These are phyloP conservation scores for Lydus trimaculatus DNA, from an alignment of 2,888 invertebrate genomes.

Conservation along the genomic window DNA sequence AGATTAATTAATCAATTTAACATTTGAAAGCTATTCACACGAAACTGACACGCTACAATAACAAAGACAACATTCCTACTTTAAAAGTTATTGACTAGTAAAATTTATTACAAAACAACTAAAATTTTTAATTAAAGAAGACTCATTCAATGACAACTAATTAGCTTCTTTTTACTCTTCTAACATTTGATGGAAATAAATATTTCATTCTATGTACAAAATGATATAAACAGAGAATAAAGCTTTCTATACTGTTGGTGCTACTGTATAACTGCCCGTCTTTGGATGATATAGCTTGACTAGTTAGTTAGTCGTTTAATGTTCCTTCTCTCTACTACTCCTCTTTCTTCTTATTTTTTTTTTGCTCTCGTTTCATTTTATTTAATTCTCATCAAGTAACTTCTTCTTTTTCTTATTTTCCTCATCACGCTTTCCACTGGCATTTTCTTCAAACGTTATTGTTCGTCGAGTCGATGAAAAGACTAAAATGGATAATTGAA, in stretches of 20 bases:
- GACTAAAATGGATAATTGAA: constrained; percentile 13
- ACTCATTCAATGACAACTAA: background rate
- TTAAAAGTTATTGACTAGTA: background rate
- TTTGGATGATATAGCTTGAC: background rate
- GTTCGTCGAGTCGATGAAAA: constrained; percentile 3
- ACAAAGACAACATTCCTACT: background rate
- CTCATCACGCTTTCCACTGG: constrained; percentile 6
- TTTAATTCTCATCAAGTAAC: constrained; percentile 7
- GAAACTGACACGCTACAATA: background rate
- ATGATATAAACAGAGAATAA: background rate
- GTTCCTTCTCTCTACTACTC: background rate
- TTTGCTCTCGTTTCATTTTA: background rate
- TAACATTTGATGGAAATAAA: background rate
- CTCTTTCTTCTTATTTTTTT: background rate
- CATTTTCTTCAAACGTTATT: constrained; percentile 5
- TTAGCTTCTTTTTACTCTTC: background rate
- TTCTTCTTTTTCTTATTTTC: background rate
- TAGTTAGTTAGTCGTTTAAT: constrained; percentile 5
- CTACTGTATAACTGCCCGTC: background rate
- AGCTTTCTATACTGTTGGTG: background rate
- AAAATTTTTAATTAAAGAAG: background rate
- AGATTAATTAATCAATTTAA: background rate
- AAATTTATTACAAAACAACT: background rate
- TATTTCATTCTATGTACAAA: background rate
- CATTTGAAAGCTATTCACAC: background rate